Conservation (phyloP, 2,113 vertebrate species). For the Scomber colias region DNA sequence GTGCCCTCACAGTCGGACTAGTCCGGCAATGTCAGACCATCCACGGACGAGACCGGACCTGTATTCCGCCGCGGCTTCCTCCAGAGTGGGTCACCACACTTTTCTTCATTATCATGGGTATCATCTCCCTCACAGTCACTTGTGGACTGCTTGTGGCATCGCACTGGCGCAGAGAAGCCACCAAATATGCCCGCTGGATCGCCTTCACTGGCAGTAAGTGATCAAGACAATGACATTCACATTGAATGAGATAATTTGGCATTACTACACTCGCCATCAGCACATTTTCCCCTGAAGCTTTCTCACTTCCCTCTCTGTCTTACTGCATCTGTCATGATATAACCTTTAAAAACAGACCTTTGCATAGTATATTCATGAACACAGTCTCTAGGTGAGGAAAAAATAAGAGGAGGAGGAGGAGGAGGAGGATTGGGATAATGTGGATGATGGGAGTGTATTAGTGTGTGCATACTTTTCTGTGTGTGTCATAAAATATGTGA, state of each 20-base stretch:
- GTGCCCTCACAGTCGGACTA: conserved; percentile 96
- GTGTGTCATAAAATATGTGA: background rate
- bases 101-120: conserved; percentile 99
- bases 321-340: conserved; percentile 9
- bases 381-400: background rate
- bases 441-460: background rate
- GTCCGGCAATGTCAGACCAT: conserved; percentile 98
- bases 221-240: background rate
- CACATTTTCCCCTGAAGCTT: background rate
- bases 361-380: background rate
- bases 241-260: background rate
- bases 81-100: conserved; percentile 98
- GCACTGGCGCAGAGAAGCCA: conserved; percentile 97
- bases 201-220: conserved; percentile 99
- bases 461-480: no score
- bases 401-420: background rate
- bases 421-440: background rate
- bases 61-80: conserved; percentile 97
- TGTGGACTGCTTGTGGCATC: conserved; percentile 97
- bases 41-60: conserved; percentile 96
- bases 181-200: conserved; percentile 99
- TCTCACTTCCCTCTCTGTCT: conserved; percentile 20
- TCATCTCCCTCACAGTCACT: conserved; percentile 98
- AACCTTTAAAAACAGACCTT: conserved; percentile 20
- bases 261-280: background rate